Evolutionary conservation across 2,113 vertebrate species (phyloP).

Genomic region (Oreochromis niloticus): DNA sequence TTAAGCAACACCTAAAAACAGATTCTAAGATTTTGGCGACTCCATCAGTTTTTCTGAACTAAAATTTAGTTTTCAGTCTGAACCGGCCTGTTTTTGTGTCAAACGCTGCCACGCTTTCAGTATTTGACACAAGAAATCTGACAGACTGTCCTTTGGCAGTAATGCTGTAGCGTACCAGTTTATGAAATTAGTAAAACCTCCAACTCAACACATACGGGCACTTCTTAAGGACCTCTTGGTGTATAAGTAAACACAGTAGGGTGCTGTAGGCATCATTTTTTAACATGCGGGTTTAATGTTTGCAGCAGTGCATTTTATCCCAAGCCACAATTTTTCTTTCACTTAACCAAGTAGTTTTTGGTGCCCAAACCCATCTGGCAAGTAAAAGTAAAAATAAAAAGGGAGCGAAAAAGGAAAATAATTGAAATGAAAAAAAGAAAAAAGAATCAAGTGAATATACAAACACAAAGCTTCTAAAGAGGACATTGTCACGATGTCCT

Average conservation of each 20-base stretch:
- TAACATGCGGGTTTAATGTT: background rate
- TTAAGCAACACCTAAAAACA: background rate
- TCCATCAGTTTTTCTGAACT: background rate
- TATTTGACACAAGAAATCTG: background rate
- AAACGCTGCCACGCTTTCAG: background rate
- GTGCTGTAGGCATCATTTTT: background rate
- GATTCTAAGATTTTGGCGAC: background rate
- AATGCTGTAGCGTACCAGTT: background rate
- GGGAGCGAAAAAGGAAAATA: background rate
- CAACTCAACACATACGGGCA: background rate
- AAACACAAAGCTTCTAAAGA: background rate
- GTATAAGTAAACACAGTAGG: background rate
- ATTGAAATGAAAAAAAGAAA: background rate
- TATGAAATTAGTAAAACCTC: background rate
- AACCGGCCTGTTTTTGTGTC: background rate
- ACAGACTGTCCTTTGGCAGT: background rate
- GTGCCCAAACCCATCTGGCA: background rate
- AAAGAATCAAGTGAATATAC: background rate
- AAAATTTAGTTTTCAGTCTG: background rate
- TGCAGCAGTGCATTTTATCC: background rate
- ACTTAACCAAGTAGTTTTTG: background rate
- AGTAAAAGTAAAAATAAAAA: background rate
- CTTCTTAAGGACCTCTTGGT: background rate
- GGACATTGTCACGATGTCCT: background rate
- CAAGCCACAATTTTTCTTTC: background rate